Percentiles rank a stretch among this genome's conserved stretches.
Conservation (phyloP, 2,888 invertebrate species). For the Antitype chi region DNA sequence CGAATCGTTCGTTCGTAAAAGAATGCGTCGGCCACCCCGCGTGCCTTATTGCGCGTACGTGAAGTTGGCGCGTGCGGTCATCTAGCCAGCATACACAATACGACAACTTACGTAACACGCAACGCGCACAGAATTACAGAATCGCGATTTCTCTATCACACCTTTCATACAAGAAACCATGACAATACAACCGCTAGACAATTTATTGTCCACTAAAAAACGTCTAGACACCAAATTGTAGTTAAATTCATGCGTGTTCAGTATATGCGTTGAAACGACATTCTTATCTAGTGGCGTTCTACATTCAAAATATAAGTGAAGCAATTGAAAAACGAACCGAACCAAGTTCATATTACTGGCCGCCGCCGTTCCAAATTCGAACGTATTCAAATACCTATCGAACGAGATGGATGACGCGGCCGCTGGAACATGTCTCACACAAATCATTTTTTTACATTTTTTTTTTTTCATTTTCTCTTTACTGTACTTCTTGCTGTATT, state of each 20-base stretch:
- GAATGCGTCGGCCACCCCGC: slow-evolving; percentile 87
- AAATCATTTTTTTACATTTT: slow-evolving; percentile 74
- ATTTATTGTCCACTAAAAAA: slow-evolving; percentile 78
- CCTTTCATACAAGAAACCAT: slow-evolving; percentile 79
- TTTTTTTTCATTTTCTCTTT: slow-evolving; percentile 67
- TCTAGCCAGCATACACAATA: slow-evolving; percentile 74
- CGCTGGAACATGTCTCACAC: slow-evolving; percentile 81
- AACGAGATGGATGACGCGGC: slow-evolving; percentile 84
- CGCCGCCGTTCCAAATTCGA: slow-evolving; percentile 87
- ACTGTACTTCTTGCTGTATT: slow-evolving; percentile 61
- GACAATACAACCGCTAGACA: slow-evolving; percentile 80
- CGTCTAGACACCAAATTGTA: slow-evolving; percentile 80
- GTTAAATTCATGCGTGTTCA: slow-evolving; percentile 55
- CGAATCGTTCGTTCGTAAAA: slow-evolving; percentile 76
- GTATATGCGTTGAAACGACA: slow-evolving; percentile 67
- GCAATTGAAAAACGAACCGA: slow-evolving; percentile 90
- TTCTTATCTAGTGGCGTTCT: slow-evolving; percentile 86
- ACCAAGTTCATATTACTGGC: slow-evolving; percentile 88
- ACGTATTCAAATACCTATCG: slow-evolving; percentile 90
- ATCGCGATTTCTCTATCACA: slow-evolving; percentile 87
- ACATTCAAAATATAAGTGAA: slow-evolving; percentile 90
- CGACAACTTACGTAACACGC: slow-evolving; percentile 83
- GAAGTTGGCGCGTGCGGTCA: slow-evolving; percentile 83
- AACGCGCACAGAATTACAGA: slow-evolving; percentile 86
- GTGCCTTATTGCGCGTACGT: slow-evolving; percentile 82